Base-by-base conservation (phyloP, 2,888 invertebrate genomes). In the Gonocerus acuteangulatus region DNA sequence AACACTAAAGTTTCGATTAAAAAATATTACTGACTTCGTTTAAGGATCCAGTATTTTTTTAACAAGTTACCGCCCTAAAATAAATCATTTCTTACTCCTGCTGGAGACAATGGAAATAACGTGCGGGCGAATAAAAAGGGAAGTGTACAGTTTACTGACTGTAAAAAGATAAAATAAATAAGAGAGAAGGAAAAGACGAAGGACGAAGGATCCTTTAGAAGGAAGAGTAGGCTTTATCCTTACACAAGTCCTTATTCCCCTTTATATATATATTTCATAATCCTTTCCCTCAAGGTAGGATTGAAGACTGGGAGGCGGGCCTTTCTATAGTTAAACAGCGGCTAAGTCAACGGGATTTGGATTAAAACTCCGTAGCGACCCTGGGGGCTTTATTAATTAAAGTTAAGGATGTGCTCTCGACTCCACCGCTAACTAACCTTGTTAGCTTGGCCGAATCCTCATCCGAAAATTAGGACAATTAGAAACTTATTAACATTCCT, bases 181-280 rank as follows among this genome's bases (percentile, higher is more conserved):
- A 6, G 27, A 6, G 27, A 9, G 27, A 27, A 9, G 9, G 27
- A 9, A 27, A 6, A 6, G 27, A 9, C 9, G 27, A 9, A 9
- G 27, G 27, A 27, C 27, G 9, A 9, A 9, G 27, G 9, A 9
- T 51, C 19, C 51, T 51, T 51, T 51, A 34, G 51, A 48, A 48
- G 48, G 32, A 23, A 18, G 22, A 22, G 27, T 16, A 34, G 32
- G n/a, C 51, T 51, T 51, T 51, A 51, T 19, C 51, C 34, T 19
- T 34, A 34, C 34, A 51, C 51, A 36, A 34, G 32, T 51, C 27
- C 18, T 18, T 32, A 27, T 18, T 49, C 48, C 23, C 51, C 51
- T 51, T 51, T 51, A 51, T 51, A 51, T n/a, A n/a, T 51, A 51
- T 51, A 51, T 51, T 51, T 51, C 51, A 51, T 51, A 51, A 51